phyloP scores from a whole-genome alignment of 2,888 invertebrate species.

The Eurois occulta region DNA sequence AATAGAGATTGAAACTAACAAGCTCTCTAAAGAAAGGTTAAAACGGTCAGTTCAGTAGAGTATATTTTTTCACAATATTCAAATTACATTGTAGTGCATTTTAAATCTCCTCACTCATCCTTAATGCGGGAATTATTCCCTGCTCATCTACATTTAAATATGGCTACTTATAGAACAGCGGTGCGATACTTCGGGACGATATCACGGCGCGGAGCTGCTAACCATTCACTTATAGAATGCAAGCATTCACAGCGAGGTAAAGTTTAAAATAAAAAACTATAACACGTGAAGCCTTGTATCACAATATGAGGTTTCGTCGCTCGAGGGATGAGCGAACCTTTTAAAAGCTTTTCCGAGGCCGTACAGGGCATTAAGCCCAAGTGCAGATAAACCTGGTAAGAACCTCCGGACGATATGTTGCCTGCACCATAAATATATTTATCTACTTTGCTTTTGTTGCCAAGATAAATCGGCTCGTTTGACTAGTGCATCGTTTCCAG shows the following conservation, averaged over 20 bases:
- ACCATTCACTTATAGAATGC: conserved; percentile 65
- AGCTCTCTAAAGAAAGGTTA: neutral
- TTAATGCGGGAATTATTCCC: conserved; percentile 65
- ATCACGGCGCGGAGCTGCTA: conserved; percentile 61
- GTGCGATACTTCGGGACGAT: conserved; percentile 58
- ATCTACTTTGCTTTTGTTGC: conserved; percentile 86
- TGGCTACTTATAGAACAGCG: conserved; percentile 61
- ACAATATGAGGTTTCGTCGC: conserved; percentile 78
- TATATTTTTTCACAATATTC: conserved; percentile 33
- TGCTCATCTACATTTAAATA: conserved; percentile 60
- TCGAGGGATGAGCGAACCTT: conserved; percentile 83
- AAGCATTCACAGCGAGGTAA: conserved; percentile 64
- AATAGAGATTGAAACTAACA: neutral
- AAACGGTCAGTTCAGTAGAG: neutral
- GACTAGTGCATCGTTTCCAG: conserved; percentile 81
- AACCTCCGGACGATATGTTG: conserved; percentile 82
- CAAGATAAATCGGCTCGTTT: conserved; percentile 84
- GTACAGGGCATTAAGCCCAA: conserved; percentile 82
- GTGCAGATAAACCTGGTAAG: conserved; percentile 84
- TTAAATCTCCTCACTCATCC: conserved; percentile 52
- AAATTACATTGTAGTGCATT: conserved; percentile 40
- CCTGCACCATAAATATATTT: conserved; percentile 84
- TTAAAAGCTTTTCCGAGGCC: conserved; percentile 86
- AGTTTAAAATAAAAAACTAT: conserved; percentile 69
- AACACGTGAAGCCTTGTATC: conserved; percentile 70